Conservation (phyloP, 2,113 vertebrate species). For the Anhinga rufa region DNA sequence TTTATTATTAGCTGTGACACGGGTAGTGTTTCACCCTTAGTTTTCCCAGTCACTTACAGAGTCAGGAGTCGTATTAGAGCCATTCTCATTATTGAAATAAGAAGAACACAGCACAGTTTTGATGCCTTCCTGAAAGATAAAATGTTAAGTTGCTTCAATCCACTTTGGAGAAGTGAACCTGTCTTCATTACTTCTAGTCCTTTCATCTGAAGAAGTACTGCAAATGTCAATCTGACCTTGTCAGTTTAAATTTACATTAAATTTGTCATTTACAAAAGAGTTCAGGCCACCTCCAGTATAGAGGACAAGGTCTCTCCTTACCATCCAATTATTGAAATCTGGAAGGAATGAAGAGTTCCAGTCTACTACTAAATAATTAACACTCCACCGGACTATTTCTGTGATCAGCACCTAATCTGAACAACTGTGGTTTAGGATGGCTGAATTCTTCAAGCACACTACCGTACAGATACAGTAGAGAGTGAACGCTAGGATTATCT, state of each 20-base stretch:
- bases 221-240: not conserved
- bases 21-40: not conserved
- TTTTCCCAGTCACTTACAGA: not conserved
- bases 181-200: not conserved
- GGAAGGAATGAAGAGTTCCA: conserved; percentile 25
- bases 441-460: not conserved
- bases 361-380: conserved; percentile 49
- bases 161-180: not conserved
- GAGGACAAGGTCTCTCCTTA: not conserved
- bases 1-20: not conserved
- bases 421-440: not conserved
- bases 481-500: not conserved
- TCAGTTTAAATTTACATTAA: not conserved
- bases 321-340: not conserved
- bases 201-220: not conserved
- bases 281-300: not conserved
- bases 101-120: not conserved
- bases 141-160: not conserved
- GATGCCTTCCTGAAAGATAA: not conserved
- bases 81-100: not conserved
- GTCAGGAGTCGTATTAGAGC: not conserved
- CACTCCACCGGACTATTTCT: not conserved
- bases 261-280: not conserved
- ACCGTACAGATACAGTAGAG: not conserved
- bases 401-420: not conserved